Base-by-base conservation (phyloP, 2,888 invertebrate genomes). In the Apotomis betuletana region DNA sequence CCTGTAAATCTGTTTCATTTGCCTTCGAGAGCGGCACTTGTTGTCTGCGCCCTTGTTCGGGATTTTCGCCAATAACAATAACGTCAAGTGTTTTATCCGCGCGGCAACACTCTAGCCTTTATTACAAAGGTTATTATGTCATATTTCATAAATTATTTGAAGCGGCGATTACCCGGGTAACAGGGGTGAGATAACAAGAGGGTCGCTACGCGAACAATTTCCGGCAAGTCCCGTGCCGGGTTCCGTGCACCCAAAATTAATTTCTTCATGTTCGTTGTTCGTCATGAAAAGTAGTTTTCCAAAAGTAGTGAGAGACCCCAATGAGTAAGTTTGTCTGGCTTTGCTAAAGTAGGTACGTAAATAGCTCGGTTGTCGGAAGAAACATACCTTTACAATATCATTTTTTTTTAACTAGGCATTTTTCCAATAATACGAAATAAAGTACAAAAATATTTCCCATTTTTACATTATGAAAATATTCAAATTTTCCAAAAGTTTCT, bases 121-220 rank as follows among this genome's bases (percentile, higher is more conserved):
- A 90, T 89, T 90, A 86, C 87, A 84, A 83, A 85, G 85, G 87
- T 88, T 90, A 90, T 88, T 87, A 89, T 86, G 87, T 86, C 88
- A 87, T 90, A 88, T 87, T 89, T 90, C 90, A 90, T 89, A 88
- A 89, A 90, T 89, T 89, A 90, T 88, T 86, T 87, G 84, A 87
- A 85, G 84, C 84, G 82, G 80, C 85, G 86, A 88, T 86, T 88
- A 87, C 83, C 83, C 78, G 75, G 80, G 81, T 79, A 82, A 84
- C 82, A 76, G 77, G 77, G 83, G 83, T 79, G 79, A 83, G 85
- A 84, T 85, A 86, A 84, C 83, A 83, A 83, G 83, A 79, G 81
- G 79, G 79, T 79, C 79, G 78, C 67, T 46, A 36, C 64, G 70
- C 61, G 62, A 74, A 74, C 79, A 79, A 78, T 82, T 80, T 80